These are phyloP conservation scores for Pipistrellus kuhlii DNA, from an alignment of 2,797 vertebrate genomes.

Conservation along the genomic window DNA sequence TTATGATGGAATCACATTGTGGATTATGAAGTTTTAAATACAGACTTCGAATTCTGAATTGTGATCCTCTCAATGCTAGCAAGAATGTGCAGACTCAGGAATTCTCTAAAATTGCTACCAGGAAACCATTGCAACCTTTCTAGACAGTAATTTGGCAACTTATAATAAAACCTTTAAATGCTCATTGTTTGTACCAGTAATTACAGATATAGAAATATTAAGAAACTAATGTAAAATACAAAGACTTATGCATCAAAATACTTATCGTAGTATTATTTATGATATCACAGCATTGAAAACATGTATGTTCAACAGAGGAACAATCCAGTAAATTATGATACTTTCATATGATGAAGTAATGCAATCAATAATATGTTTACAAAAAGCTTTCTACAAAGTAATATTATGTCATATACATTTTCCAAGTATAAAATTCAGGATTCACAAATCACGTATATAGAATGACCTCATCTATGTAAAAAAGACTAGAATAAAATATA, in stretches of 20 bases:
- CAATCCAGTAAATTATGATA: constrained; percentile 9
- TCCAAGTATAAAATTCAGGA: constrained; percentile 50
- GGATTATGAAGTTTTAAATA: not conserved
- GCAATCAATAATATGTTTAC: constrained; percentile 49
- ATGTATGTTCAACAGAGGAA: not conserved
- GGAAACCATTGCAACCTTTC: not conserved
- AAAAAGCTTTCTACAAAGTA: constrained; percentile 63
- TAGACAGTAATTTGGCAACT: not conserved
- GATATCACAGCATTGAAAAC: constrained; percentile 27
- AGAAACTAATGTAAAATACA: constrained; percentile 31
- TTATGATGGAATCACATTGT: not conserved
- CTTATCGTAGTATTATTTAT: constrained; percentile 54
- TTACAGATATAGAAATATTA: constrained; percentile 58
- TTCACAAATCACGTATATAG: not conserved
- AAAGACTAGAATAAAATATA: constrained; percentile 30
- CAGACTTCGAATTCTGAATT: constrained; percentile 24
- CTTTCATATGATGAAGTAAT: constrained; percentile 52
- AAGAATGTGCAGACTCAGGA: not conserved
- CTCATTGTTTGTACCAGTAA: constrained; percentile 21
- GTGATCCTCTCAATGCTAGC: not conserved
- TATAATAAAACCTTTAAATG: constrained; percentile 37
- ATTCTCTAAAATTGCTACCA: not conserved
- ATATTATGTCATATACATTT: constrained; percentile 19
- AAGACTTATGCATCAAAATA: constrained; percentile 12
- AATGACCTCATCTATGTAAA: constrained; percentile 37